Evolutionary conservation across 37 sponge, comb jelly and placozoan genomes (phyloP), one percentile per base, ranked within the genome.

Genomic region (Petrosia ficiformis): DNA sequence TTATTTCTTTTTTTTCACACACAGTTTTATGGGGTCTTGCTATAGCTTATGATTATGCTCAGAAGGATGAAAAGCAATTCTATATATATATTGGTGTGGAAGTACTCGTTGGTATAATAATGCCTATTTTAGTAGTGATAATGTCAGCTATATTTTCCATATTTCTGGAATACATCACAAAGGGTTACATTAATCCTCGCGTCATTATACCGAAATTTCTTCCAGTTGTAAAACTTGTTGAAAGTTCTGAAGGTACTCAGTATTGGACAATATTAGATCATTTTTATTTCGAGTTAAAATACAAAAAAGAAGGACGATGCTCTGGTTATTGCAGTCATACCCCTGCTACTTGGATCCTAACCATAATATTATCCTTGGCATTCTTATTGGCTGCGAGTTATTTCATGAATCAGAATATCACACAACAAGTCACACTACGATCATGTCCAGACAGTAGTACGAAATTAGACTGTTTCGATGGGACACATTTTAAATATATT

Each of bases 1-100:
- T n/a, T n/a, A n/a, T n/a, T n/a, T n/a, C n/a, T n/a, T n/a, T n/a
- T n/a, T 25, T 34, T 25, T 32, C 42, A 59, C 35, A 11, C 32
- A 25, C 65, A 88, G 89, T 88, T 71, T 42, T 88, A 40, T 88
- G 89, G 89, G 67, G 68, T 24, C 59, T 88, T 6, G 79, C 84
- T 39, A 42, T 88, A 31, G 74, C 60, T 44, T 86, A 58, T 52
- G 59, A 83, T 42, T 73, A 65, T 39, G 22, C 74, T 28, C 39
- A 56, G 21, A 30, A 40, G 31, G 35, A 38, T 0, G 36, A 67
- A 32, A 59, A 65, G 28, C 26, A 14, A 0, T 75, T 88, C 26
- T 44, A 40, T 31, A 57, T 80, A 2, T 88, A 68, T 60, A 74
- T 82, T 43, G 71, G 59, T 1, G 79, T 78, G 34, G 89, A 88